A percentile compares a stretch with the other conserved stretches of the same genome.
These are phyloP conservation scores for Ranitomeya imitator DNA, from an alignment of 2,113 vertebrate species.

Conservation along the genomic window DNA sequence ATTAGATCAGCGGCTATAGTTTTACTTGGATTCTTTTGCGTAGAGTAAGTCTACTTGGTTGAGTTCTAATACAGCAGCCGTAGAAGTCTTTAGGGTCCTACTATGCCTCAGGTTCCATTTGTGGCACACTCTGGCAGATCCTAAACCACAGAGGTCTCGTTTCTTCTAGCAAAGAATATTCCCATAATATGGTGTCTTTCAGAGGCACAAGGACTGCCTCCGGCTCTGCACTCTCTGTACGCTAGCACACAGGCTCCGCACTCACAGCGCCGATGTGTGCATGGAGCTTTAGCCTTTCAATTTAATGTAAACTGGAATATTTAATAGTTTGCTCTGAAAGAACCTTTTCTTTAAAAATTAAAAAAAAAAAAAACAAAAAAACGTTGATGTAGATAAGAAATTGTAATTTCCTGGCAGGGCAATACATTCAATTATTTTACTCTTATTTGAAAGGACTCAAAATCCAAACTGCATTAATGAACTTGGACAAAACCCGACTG, in stretches of 20 bases:
- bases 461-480: conserved; percentile 28
- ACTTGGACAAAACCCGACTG: not conserved
- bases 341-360: not conserved
- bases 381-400: not conserved
- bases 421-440: conserved; percentile 45
- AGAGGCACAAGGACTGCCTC: not conserved
- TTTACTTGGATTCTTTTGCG: too few relatives aligned
- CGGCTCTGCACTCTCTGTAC: not conserved
- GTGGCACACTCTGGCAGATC: too few relatives aligned
- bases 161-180: too few relatives aligned
- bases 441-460: conserved; percentile 27
- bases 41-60: too few relatives aligned
- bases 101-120: too few relatives aligned
- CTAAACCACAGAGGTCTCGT: too few relatives aligned
- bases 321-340: not conserved
- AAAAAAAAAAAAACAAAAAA: too few relatives aligned
- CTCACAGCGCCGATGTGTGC: not conserved
- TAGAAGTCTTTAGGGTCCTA: too few relatives aligned
- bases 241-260: not conserved
- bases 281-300: not conserved
- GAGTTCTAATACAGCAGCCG: too few relatives aligned
- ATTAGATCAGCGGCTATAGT: too few relatives aligned
- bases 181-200: not conserved
- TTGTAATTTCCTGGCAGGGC: not conserved
- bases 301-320: not conserved